Conservation (phyloP, 2,888 invertebrate species). For the Neoaliturus tenellus region DNA sequence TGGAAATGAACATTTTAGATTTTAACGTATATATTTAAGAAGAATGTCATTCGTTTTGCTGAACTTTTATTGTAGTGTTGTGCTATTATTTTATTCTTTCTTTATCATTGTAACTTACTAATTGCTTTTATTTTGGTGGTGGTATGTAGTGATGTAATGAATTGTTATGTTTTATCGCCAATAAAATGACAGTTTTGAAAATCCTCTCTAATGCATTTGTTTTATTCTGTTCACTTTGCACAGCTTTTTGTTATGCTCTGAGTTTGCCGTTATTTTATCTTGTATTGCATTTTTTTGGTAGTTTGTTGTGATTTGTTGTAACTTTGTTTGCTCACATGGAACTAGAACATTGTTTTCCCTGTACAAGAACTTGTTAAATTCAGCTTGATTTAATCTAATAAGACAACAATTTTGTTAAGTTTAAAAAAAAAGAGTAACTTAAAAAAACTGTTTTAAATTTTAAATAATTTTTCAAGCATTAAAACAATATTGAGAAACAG, state of each 20-base stretch:
- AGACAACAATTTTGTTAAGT: too few species aligned
- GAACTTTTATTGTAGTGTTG: conserved; percentile 35
- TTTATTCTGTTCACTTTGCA: conserved; percentile 48
- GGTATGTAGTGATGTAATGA: conserved; percentile 47
- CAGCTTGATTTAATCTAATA: too few species aligned
- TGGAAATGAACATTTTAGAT: conserved; percentile 24
- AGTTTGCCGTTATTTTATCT: background rate
- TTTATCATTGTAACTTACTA: conserved; percentile 24
- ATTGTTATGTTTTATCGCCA: conserved; percentile 32
- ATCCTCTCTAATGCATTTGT: conserved; percentile 34
- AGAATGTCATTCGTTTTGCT: background rate
- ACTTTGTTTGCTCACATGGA: too few species aligned
- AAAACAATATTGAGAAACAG: too few species aligned
- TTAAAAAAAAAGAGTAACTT: too few species aligned
- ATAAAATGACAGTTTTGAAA: conserved; percentile 29
- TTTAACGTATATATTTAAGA: background rate
- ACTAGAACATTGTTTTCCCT: too few species aligned
- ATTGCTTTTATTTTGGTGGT: conserved; percentile 50
- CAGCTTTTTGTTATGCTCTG: conserved; percentile 33
- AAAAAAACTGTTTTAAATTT: too few species aligned
- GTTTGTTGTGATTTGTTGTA: background rate
- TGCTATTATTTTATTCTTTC: conserved; percentile 24
- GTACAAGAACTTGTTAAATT: too few species aligned
- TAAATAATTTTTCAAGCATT: too few species aligned
- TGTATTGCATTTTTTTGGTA: conserved; percentile 5